Evolutionary conservation across 2,888 invertebrate species (phyloP).

Genomic region (Aphodius granarius): DNA sequence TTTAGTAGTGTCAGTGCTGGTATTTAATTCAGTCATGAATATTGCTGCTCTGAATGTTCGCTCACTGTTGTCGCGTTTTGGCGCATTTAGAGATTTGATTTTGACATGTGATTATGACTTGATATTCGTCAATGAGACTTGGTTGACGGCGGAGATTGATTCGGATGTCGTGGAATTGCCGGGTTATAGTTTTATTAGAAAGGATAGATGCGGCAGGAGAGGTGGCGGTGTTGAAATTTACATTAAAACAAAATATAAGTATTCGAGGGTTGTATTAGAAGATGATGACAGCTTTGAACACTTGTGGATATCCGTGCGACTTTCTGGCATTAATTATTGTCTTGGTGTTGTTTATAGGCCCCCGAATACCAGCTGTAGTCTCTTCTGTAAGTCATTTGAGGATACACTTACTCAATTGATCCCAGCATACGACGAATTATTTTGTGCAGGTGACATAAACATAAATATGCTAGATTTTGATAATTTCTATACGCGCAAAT

Average conservation of each 20-base stretch:
- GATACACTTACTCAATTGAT: too few relatives aligned
- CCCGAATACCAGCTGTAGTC: background rate
- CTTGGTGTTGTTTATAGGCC: background rate
- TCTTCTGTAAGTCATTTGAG: background rate
- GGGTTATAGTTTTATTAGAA: background rate
- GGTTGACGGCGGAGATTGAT: background rate
- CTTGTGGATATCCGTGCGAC: background rate
- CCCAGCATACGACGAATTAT: too few relatives aligned
- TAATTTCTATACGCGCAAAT: too few relatives aligned
- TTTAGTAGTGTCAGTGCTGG: background rate
- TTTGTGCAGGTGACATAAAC: too few relatives aligned
- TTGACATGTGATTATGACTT: background rate
- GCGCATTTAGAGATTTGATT: background rate
- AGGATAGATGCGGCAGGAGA: background rate
- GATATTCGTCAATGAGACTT: background rate
- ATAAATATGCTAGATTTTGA: too few relatives aligned
- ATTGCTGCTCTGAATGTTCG: background rate
- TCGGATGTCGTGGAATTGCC: background rate
- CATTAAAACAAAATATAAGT: background rate
- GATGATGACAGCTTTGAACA: background rate
- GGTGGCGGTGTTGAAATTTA: background rate
- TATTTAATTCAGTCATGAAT: background rate
- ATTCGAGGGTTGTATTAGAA: background rate
- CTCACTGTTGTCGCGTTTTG: background rate
- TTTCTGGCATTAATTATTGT: background rate